Conservation (phyloP, 1,140 invertebrate species). For the Atta texana region DNA sequence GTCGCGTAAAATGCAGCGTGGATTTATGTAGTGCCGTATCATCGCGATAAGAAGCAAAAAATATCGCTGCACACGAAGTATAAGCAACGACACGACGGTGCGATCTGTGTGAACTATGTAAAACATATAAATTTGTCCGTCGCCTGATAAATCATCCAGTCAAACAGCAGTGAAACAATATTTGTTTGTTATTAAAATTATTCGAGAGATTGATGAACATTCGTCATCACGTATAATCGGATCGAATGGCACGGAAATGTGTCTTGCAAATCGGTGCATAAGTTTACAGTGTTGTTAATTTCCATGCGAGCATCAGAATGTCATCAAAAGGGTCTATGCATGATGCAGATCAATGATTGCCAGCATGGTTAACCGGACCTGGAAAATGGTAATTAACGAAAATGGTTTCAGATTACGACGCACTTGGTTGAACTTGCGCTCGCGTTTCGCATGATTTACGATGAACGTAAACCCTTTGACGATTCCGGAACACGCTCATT, state of each 20-base stretch:
- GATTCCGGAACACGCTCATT: slow-evolving; percentile 31
- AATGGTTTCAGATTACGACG: slow-evolving; percentile 15
- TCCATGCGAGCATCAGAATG: neutral
- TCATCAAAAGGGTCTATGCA: neutral
- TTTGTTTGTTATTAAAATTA: slow-evolving; percentile 35
- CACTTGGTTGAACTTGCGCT: neutral
- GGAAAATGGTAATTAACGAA: slow-evolving; percentile 31
- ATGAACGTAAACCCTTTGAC: slow-evolving; percentile 13
- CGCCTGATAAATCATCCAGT: neutral
- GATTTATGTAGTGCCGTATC: slow-evolving; percentile 4
- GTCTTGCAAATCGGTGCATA: slow-evolving; percentile 3
- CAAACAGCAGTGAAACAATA: neutral
- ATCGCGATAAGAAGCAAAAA: slow-evolving; percentile 32
- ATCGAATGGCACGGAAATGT: neutral
- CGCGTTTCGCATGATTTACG: slow-evolving; percentile 35
- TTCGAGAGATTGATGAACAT: neutral
- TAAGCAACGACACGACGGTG: neutral
- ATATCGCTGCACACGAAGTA: neutral
- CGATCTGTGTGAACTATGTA: slow-evolving; percentile 21
- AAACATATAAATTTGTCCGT: slow-evolving; percentile 52
- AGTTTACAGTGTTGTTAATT: slow-evolving; percentile 5
- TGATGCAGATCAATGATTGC: neutral
- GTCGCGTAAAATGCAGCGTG: neutral
- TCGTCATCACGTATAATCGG: slow-evolving; percentile 13
- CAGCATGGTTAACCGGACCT: neutral